Percentiles rank a stretch among this genome's conserved stretches.
Evolutionary conservation across 2,888 invertebrate genomes (phyloP).

Genomic region (Willowsia nigromaculata): DNA sequence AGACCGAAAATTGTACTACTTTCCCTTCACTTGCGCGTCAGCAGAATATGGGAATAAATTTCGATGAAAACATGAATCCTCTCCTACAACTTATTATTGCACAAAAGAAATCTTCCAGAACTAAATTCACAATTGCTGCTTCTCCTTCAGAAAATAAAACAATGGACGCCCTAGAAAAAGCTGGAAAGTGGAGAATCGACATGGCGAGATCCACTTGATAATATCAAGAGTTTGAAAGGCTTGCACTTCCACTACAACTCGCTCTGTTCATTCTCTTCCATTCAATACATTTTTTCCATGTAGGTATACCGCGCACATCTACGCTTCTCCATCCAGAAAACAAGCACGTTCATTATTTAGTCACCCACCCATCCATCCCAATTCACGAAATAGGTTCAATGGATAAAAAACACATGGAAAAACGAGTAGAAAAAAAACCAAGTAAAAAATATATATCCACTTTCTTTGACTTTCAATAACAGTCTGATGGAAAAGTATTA

Average conservation of each 20-base stretch:
- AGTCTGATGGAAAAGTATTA: too few species aligned
- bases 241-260: not conserved
- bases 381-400: slow-evolving; percentile 8
- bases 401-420: slow-evolving; percentile 11
- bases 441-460: not conserved
- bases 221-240: not conserved
- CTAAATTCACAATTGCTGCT: not conserved
- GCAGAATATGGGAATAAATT: not conserved
- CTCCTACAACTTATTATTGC: not conserved
- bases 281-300: not conserved
- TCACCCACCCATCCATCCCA: not conserved
- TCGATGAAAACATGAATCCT: not conserved
- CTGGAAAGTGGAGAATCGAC: not conserved
- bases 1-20: slow-evolving; percentile 17
- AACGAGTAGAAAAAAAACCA: not conserved
- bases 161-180: not conserved
- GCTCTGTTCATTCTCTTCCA: not conserved
- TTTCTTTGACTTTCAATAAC: not conserved
- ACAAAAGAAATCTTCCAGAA: not conserved
- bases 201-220: not conserved
- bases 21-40: not conserved
- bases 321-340: not conserved
- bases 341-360: not conserved
- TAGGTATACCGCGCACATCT: not conserved
- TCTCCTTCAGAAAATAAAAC: not conserved